These are phyloP conservation scores for Cyanocitta stelleri DNA, from an alignment of 2,113 vertebrate species.

Conservation along the genomic window DNA sequence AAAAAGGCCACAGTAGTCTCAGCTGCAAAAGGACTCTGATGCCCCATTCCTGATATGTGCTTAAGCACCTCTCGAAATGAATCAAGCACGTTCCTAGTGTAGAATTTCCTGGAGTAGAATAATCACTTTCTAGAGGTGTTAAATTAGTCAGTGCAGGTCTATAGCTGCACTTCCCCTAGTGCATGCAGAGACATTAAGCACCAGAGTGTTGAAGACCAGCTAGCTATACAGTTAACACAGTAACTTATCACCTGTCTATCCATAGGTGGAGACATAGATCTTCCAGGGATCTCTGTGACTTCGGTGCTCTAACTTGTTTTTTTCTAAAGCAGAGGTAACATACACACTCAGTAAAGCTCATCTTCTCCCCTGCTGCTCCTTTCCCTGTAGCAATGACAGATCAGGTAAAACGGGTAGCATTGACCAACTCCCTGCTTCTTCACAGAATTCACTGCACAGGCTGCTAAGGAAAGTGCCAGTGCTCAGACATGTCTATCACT, in stretches of 20 bases:
- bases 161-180: background rate
- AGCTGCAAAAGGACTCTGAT: background rate
- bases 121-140: background rate
- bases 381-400: background rate
- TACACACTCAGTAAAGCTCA: background rate
- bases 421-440: background rate
- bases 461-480: background rate
- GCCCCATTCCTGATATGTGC: background rate
- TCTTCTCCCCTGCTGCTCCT: background rate
- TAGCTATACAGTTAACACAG: background rate
- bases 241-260: background rate
- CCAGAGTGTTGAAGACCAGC: background rate
- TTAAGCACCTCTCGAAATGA: background rate
- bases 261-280: constrained; percentile 27
- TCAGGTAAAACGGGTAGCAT: background rate
- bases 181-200: background rate
- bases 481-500: background rate
- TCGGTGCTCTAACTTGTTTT: background rate
- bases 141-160: background rate
- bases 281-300: background rate
- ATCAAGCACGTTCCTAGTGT: background rate
- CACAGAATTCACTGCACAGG: background rate
- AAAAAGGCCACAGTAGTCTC: background rate
- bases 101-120: background rate
- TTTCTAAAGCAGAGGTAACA: background rate